Evolutionary conservation across 2,888 invertebrate species (phyloP).

Genomic region (Xiphydria camelus): DNA sequence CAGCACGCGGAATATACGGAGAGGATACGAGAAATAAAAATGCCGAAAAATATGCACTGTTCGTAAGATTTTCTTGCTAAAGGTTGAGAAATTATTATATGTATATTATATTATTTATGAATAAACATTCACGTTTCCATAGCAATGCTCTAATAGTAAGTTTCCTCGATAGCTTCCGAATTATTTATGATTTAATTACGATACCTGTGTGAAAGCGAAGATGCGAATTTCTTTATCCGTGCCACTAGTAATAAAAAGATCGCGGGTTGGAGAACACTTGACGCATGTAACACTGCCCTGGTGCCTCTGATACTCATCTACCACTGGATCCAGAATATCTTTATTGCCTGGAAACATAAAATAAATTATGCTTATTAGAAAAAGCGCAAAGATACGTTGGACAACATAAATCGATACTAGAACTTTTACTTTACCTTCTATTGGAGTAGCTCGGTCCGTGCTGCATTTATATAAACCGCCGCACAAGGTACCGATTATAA

Average conservation of each 20-base stretch:
- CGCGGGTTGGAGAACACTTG: constrained; percentile 41
- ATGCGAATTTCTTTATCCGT: constrained; percentile 51
- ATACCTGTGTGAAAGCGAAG: constrained; percentile 48
- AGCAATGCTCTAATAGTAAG: not conserved
- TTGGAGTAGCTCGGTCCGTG: constrained; percentile 35
- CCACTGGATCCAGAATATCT: constrained; percentile 46
- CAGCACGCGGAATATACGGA: too few species aligned
- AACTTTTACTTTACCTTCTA: constrained; percentile 22
- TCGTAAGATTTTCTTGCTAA: constrained; percentile 1
- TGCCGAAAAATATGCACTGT: too few species aligned
- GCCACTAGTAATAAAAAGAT: constrained; percentile 45
- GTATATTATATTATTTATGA: not conserved
- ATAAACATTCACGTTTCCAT: too few species aligned
- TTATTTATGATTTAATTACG: not conserved
- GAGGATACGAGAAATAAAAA: too few species aligned
- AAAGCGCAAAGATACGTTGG: not conserved
- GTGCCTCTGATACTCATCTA: constrained; percentile 48
- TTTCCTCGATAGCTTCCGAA: not conserved
- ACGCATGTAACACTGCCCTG: constrained; percentile 48
- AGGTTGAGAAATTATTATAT: not conserved
- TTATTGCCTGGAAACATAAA: constrained; percentile 10
- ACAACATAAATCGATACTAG: too few species aligned
- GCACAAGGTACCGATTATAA: constrained; percentile 51
- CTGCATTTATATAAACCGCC: constrained; percentile 53
- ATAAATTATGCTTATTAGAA: not conserved